Percentiles rank a stretch among this genome's conserved stretches.
These are phyloP conservation scores for Dastarcus helophoroides DNA, from an alignment of 2,888 invertebrate genomes.

Conservation along the genomic window DNA sequence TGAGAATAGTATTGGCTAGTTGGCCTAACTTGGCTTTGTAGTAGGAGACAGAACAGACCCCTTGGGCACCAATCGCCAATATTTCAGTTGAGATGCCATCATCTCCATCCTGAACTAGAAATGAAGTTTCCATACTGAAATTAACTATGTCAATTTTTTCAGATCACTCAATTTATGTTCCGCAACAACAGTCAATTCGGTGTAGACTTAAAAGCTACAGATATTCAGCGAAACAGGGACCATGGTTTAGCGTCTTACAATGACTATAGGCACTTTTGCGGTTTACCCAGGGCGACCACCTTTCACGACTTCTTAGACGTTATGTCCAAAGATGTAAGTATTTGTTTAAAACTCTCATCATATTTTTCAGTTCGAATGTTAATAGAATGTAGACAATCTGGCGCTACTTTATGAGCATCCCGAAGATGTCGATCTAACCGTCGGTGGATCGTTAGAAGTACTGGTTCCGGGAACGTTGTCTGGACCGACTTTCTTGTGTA, in stretches of 20 bases:
- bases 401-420: constrained; percentile 54
- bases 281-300: constrained; percentile 51
- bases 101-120: too few relatives aligned
- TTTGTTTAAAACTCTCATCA: neutral
- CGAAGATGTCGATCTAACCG: constrained; percentile 77
- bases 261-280: constrained; percentile 64
- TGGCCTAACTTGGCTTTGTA: too few relatives aligned
- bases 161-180: constrained; percentile 57
- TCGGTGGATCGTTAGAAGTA: constrained; percentile 70
- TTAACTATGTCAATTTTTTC: constrained; percentile 14
- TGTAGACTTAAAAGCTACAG: constrained; percentile 66
- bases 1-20: too few relatives aligned
- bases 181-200: constrained; percentile 64
- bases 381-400: constrained; percentile 54
- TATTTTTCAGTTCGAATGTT: constrained; percentile 1
- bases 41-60: too few relatives aligned
- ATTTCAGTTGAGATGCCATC: too few relatives aligned
- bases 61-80: too few relatives aligned
- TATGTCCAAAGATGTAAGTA: constrained; percentile 49
- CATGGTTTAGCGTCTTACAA: constrained; percentile 75
- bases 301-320: constrained; percentile 63
- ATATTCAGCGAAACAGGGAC: constrained; percentile 78
- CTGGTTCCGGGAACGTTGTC: constrained; percentile 65
- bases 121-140: too few relatives aligned
- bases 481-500: constrained; percentile 82